A percentile compares a stretch with the other conserved stretches of the same genome.
Conservation (phyloP, 2,888 invertebrate species). For the Nymphalis urticae region DNA sequence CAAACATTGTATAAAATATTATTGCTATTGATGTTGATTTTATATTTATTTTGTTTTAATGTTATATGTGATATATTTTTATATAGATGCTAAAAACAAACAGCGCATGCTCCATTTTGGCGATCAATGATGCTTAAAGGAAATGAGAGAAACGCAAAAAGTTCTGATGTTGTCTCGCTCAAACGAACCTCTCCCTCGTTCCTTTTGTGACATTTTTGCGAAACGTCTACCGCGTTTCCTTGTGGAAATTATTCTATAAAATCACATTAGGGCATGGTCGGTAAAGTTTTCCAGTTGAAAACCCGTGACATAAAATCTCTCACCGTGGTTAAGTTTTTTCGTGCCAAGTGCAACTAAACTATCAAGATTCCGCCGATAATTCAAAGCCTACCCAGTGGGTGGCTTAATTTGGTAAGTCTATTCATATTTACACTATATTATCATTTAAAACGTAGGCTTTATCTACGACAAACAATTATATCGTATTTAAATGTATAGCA, state of each 20-base stretch:
- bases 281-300: conserved; percentile 70
- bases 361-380: conserved; percentile 91
- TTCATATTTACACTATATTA: conserved; percentile 25
- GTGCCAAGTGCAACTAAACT: conserved; percentile 83
- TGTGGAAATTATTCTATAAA: conserved; percentile 59
- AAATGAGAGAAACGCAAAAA: conserved; percentile 22
- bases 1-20: neutral
- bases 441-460: conserved; percentile 16
- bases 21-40: too few relatives aligned
- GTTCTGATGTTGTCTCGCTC: conserved; percentile 39
- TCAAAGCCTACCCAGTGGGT: conserved; percentile 90
- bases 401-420: conserved; percentile 85
- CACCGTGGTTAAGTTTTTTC: conserved; percentile 77
- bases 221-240: conserved; percentile 67
- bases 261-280: conserved; percentile 78
- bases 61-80: neutral
- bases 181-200: conserved; percentile 50
- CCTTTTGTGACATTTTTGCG: conserved; percentile 75
- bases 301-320: conserved; percentile 70
- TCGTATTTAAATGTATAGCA: conserved; percentile 4
- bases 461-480: conserved; percentile 20
- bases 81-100: conserved; percentile 10
- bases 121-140: conserved; percentile 43
- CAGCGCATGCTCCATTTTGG: conserved; percentile 64
- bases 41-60: neutral